phyloP scores from a whole-genome alignment of 2,888 invertebrate genomes.

The Anagyrus pseudococci region DNA sequence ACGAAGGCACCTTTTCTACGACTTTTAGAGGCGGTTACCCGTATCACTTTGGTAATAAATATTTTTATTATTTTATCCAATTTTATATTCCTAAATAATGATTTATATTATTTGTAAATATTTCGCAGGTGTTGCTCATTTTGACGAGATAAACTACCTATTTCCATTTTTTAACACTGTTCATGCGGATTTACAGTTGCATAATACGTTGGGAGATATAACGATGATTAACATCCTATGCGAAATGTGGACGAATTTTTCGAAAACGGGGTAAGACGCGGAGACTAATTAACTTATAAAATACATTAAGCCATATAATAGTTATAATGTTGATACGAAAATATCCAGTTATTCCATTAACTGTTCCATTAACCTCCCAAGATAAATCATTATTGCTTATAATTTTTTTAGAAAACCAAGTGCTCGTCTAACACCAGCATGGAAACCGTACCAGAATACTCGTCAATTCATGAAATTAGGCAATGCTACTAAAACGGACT shows the following conservation, averaged over 20 bases:
- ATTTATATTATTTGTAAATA: neutral
- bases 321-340: neutral
- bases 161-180: conserved; percentile 45
- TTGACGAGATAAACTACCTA: conserved; percentile 52
- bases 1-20: conserved; percentile 48
- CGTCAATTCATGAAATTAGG: conserved; percentile 49
- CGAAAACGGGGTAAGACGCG: conserved; percentile 49
- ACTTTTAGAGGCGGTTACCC: conserved; percentile 35
- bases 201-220: conserved; percentile 46
- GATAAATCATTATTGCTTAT: neutral
- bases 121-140: conserved; percentile 46
- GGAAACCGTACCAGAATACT: conserved; percentile 50
- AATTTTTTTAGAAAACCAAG: conserved; percentile 40
- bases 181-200: conserved; percentile 37
- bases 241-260: conserved; percentile 52
- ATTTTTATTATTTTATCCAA: neutral
- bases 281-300: neutral
- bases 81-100: neutral
- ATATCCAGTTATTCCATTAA: neutral
- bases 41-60: conserved; percentile 44
- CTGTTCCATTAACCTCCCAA: neutral
- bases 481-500: conserved; percentile 41
- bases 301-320: neutral
- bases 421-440: conserved; percentile 42
- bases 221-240: conserved; percentile 52